Evolutionary conservation across 2,888 invertebrate species (phyloP).

Genomic region (Agrotis clavis): DNA sequence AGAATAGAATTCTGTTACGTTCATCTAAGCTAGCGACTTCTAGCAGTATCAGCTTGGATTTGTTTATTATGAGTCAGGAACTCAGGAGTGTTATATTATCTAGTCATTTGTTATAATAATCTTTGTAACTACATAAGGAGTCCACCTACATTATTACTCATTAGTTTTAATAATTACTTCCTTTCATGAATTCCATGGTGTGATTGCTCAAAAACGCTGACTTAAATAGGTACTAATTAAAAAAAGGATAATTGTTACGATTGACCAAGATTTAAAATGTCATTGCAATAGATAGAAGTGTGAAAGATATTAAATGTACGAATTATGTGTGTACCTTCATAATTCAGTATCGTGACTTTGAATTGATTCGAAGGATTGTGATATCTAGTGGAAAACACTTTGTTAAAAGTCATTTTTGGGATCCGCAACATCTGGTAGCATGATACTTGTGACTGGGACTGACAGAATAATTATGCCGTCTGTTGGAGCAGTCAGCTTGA

Average conservation of each 20-base stretch:
- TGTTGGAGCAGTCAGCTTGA: slow-evolving; percentile 24
- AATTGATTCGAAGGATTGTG: slow-evolving; percentile 61
- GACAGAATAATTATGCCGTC: slow-evolving; percentile 20
- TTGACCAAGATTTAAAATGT: slow-evolving; percentile 72
- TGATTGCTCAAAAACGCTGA: slow-evolving; percentile 63
- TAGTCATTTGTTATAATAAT: slow-evolving; percentile 36
- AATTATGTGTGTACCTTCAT: slow-evolving; percentile 52
- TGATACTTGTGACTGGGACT: slow-evolving; percentile 45
- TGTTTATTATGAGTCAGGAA: slow-evolving; percentile 32
- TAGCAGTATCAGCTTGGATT: slow-evolving; percentile 17
- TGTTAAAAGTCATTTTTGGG: slow-evolving; percentile 50
- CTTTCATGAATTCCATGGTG: slow-evolving; percentile 43
- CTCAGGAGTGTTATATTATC: slow-evolving; percentile 46
- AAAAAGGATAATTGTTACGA: slow-evolving; percentile 45
- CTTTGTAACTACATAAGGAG: slow-evolving; percentile 8
- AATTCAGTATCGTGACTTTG: slow-evolving; percentile 53
- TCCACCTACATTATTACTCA: slow-evolving; percentile 27
- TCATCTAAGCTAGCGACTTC: slow-evolving; percentile 25
- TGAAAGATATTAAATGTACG: slow-evolving; percentile 48
- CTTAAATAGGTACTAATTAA: slow-evolving; percentile 47
- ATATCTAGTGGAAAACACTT: slow-evolving; percentile 56
- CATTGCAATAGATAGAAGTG: slow-evolving; percentile 61
- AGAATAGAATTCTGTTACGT: slow-evolving; percentile 24
- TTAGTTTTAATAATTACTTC: slow-evolving; percentile 35
- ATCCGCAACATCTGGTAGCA: slow-evolving; percentile 43